Percentiles rank a stretch among this genome's conserved stretches.
These are phyloP conservation scores for Dendronephthya gigantea DNA, from an alignment of 64 coral and sea anemone genomes.

Conservation along the genomic window DNA sequence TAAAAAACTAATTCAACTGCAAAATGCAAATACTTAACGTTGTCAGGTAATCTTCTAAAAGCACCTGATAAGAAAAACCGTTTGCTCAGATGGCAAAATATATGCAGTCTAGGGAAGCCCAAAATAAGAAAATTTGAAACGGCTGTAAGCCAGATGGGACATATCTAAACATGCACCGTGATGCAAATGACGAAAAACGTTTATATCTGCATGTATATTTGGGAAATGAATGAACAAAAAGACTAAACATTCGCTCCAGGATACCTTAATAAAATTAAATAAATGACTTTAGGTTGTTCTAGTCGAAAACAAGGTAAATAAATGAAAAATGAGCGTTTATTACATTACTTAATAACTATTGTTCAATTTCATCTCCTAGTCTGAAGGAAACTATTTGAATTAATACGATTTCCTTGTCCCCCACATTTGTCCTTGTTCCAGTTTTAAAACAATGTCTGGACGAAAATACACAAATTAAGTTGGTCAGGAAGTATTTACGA, in stretches of 20 bases:
- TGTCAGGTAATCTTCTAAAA: constrained; percentile 8
- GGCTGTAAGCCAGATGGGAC: neutral
- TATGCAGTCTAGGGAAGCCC: neutral
- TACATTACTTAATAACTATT: neutral
- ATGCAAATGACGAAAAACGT: neutral
- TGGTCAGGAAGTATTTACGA: neutral
- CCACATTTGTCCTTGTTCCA: neutral
- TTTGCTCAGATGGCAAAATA: neutral
- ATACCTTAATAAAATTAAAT: neutral
- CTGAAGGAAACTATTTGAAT: neutral
- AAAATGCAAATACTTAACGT: constrained; percentile 19
- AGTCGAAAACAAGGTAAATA: neutral
- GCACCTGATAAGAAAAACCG: neutral
- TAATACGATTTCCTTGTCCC: neutral
- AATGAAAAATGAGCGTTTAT: neutral
- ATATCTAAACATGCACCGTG: neutral
- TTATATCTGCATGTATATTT: neutral
- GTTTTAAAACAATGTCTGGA: neutral
- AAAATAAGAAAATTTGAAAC: neutral
- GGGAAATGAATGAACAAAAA: neutral
- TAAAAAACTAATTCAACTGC: constrained; percentile 20
- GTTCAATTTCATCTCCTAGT: neutral
- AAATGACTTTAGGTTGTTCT: neutral
- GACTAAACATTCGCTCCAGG: neutral
- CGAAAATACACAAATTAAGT: neutral